These are phyloP conservation scores for Gymnosoma rotundatum DNA, from an alignment of 2,888 invertebrate species.

Conservation along the genomic window DNA sequence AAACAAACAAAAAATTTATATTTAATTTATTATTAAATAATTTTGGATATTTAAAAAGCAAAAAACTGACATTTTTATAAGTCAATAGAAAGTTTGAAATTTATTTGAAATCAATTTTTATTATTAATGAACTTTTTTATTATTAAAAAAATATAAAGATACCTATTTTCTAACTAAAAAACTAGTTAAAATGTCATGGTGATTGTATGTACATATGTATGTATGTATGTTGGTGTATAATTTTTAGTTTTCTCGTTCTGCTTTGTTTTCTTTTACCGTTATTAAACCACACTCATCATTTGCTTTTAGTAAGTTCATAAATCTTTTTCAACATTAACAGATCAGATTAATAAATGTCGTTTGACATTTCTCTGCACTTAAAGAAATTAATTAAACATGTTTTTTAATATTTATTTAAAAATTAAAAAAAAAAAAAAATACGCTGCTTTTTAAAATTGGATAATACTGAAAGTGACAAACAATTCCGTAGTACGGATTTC, in stretches of 20 bases:
- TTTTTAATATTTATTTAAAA: too few relatives aligned
- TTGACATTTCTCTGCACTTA: conserved; percentile 17
- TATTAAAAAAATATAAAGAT: too few relatives aligned
- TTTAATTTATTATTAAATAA: neutral
- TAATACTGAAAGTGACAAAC: too few relatives aligned
- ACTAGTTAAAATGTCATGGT: too few relatives aligned
- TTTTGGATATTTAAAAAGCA: neutral
- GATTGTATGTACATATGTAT: neutral
- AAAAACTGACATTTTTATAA: neutral
- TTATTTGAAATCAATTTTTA: too few relatives aligned
- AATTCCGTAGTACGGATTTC: too few relatives aligned
- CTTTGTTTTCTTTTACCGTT: conserved; percentile 10
- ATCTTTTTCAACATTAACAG: conserved; percentile 26
- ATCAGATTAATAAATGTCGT: conserved; percentile 24
- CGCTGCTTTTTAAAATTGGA: too few relatives aligned
- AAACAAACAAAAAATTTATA: neutral
- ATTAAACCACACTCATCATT: conserved; percentile 27
- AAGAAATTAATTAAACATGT: neutral
- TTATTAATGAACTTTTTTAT: too few relatives aligned
- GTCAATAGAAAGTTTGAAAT: too few relatives aligned
- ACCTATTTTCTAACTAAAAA: too few relatives aligned
- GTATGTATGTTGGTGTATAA: neutral
- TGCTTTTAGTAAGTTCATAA: conserved; percentile 24
- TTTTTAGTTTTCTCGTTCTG: neutral
- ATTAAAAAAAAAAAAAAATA: too few relatives aligned